Evolutionary conservation across 2,797 vertebrate species (phyloP), one percentile per base, ranked within the genome.

Genomic region (Choloepus didactylus): DNA sequence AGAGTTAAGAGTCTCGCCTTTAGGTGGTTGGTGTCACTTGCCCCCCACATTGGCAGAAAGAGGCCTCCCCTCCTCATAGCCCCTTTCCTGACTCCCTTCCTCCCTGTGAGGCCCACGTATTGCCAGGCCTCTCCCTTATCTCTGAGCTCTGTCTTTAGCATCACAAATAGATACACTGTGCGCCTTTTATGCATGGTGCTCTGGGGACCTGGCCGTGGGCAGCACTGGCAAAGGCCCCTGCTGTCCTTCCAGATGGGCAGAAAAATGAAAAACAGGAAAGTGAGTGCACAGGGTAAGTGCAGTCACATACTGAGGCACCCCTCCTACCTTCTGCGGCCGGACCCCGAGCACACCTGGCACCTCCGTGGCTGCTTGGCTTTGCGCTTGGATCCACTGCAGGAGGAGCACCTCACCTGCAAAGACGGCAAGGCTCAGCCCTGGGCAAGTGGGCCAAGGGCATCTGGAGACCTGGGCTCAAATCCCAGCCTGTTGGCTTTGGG

Each of bases 311-410:
- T 3, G 5, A 25, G 51, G 35, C 12, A 6, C 31, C 10, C 0
- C 11, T 9, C 97, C 31, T 98, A 98, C 98, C 98, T 98, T 51
- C 64, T 96, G 35, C 84, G 54, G 41, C 97, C 98, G 0, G 96
- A 89, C 3, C 98, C 98, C 0, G 96, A 93, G 1, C 98, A 98
- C 75, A 95, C 66, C 54, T 86, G 97, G 10, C 97, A 97, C 9
- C 97, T 49, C 92, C 89, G 89, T 2, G 90, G 87, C 60, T 94
- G 97, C 92, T 87, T 94, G 29, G 80, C 96, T 51, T 87, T 93
- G 89, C 70, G 66, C 1, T 54, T 88, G 77, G 97, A 93, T 0
- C 98, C 96, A 1, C 90, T 92, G 94, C 98, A 97, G 3, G 81
- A 76, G 0, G 89, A 83, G 11, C 97, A 97, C 41, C 97, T 84